Conservation (phyloP, 2,113 vertebrate genomes). For the Sciurus niger region DNA sequence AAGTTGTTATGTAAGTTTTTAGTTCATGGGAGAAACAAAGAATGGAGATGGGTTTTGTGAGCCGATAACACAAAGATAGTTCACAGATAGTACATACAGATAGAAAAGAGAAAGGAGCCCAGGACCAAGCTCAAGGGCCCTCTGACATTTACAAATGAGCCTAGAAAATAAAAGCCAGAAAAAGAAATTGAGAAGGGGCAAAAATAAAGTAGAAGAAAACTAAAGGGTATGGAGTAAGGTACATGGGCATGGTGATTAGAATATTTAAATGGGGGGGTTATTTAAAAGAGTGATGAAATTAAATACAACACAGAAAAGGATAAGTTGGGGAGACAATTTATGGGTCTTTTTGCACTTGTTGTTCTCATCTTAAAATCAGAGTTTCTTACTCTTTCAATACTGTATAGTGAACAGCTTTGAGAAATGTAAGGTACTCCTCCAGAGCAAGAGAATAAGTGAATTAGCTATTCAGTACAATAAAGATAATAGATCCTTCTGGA, state of each 20-base stretch:
- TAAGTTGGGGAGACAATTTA: background rate
- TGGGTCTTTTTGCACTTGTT: background rate
- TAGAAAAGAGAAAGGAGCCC: background rate
- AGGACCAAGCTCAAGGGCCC: background rate
- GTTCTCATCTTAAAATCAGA: background rate
- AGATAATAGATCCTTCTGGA: background rate
- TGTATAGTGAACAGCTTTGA: background rate
- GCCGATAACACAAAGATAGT: background rate
- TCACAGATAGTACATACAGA: background rate
- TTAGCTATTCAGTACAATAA: background rate
- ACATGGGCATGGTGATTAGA: accelerated
- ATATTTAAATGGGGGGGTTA: background rate
- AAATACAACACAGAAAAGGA: background rate
- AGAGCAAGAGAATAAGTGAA: background rate
- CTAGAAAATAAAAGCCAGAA: background rate
- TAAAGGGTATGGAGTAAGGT: background rate
- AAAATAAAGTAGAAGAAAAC: background rate
- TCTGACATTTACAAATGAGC: background rate
- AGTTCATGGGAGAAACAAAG: background rate
- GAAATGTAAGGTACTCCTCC: background rate
- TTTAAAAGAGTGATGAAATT: background rate
- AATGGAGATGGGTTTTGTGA: background rate
- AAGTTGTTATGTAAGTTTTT: background rate
- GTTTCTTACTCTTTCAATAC: background rate
- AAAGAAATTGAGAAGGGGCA: background rate